Evolutionary conservation across 2,888 invertebrate species (phyloP), one percentile per base, ranked within the genome.

Genomic region (Standfussiana lucernea): DNA sequence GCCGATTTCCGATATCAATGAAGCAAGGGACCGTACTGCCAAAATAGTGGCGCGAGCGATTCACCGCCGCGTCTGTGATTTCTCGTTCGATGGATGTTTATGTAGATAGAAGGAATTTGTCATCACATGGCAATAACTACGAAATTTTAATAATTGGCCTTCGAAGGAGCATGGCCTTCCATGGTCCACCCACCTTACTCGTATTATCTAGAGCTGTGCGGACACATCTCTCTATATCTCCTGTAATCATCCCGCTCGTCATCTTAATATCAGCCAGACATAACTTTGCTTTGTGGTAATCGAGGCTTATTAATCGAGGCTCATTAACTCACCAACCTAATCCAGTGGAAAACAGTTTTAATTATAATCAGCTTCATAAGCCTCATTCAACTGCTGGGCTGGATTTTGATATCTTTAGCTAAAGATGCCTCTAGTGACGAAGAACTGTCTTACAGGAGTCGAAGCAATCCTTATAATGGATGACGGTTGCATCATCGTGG

Each of bases 401-500:
- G 8, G 11, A 42, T 42, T 42, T 53, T 53, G 53, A 5, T n/a
- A 53, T 53, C 1, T 13, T 53, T 53, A 53, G 37, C 28, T 37
- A 45, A 35, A 35, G 11, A 7, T 45, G 11, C 1, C 11, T 32
- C 56, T 74, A n/a, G 8, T 32, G 32, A 28, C 11, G 37, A 35
- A 40, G n/a, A 2, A 56, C 24, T 59, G 59, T 40, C 6, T 72
- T 68, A 37, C 93, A 96, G 98, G 98, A 35, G 97, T 98, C 1
- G 97, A 98, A 75, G 97, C 97, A 0, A 95, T 98, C 24, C 90
- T 97, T 32, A 95, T 98, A 72, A 93, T 98, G 90, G 95, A 96
- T 0, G 96, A 97, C 70, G 97, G 97, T 0, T 97, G 97, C 79
- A 89, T 98, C 37, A 93, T 99, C 5, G 97, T 99, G 77, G 99